Percentiles rank a stretch among this genome's conserved stretches.
phyloP scores from a whole-genome alignment of 2,113 vertebrate species.

The Pica pica region DNA sequence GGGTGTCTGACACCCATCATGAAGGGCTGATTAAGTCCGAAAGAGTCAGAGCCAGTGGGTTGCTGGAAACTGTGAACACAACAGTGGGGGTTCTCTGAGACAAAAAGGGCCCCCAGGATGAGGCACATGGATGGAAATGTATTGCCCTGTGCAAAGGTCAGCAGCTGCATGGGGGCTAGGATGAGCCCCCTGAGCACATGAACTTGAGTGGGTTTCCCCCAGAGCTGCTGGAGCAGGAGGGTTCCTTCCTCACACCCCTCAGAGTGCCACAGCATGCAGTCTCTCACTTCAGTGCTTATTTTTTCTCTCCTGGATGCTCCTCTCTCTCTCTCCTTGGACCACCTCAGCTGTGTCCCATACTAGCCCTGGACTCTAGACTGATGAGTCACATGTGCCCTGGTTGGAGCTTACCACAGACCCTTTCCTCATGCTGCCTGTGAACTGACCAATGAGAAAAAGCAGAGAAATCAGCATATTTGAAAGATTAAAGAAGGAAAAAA shows the following conservation, averaged over 20 bases:
- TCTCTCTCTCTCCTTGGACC: neutral
- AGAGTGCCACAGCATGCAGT: fast-evolving
- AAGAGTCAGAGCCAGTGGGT: conserved; percentile 45
- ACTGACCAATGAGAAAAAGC: neutral
- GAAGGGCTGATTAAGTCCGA: conserved; percentile 13
- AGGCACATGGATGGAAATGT: neutral
- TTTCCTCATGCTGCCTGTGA: neutral
- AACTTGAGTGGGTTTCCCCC: neutral
- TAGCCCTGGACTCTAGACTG: neutral
- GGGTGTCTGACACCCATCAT: neutral
- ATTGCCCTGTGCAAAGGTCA: neutral
- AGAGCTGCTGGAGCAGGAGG: neutral
- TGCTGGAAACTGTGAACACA: conserved; percentile 55
- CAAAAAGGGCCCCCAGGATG: neutral
- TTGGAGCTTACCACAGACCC: neutral
- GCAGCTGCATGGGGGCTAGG: neutral
- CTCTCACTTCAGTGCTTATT: neutral
- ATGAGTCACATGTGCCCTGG: neutral
- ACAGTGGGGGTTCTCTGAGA: neutral
- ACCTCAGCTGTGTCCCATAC: neutral
- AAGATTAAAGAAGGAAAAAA: neutral
- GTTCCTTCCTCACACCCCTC: neutral
- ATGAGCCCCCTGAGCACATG: neutral
- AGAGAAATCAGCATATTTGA: neutral
- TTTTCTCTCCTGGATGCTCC: neutral